Evolutionary conservation across 2,113 vertebrate species (phyloP).

Genomic region (Elachura formosa): DNA sequence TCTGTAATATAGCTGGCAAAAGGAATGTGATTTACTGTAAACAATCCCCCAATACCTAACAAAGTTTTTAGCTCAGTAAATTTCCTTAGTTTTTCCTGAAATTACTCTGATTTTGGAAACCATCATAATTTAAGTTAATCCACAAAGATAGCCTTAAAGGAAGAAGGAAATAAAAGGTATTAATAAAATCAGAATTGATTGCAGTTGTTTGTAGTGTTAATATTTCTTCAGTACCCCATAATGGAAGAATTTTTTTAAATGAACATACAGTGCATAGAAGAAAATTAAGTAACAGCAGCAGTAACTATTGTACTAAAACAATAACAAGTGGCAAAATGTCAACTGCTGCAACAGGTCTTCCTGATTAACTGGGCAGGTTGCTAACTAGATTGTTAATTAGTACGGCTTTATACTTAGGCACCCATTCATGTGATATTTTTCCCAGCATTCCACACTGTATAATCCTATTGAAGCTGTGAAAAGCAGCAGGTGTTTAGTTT

Average conservation of each 20-base stretch:
- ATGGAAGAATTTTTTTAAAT: neutral
- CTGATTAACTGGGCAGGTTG: neutral
- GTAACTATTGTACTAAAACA: neutral
- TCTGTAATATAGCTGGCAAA: neutral
- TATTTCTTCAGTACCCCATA: neutral
- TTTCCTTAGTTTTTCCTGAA: neutral
- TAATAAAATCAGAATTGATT: neutral
- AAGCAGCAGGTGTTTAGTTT: constrained; percentile 20
- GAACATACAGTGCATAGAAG: neutral
- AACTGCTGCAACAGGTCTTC: neutral
- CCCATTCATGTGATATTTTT: neutral
- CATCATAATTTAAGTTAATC: neutral
- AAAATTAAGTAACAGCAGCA: neutral
- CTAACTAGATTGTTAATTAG: constrained; percentile 13
- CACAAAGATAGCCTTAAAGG: neutral
- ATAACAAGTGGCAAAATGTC: neutral
- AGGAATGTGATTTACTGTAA: neutral
- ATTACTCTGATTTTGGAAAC: neutral
- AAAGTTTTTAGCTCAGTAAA: neutral
- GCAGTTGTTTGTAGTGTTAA: neutral
- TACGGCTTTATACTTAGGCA: neutral
- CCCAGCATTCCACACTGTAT: neutral
- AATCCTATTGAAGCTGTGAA: constrained; percentile 18
- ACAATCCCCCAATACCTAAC: neutral
- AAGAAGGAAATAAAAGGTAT: neutral